Conservation (phyloP, 2,888 invertebrate species). For the Sialis fuliginosa region DNA sequence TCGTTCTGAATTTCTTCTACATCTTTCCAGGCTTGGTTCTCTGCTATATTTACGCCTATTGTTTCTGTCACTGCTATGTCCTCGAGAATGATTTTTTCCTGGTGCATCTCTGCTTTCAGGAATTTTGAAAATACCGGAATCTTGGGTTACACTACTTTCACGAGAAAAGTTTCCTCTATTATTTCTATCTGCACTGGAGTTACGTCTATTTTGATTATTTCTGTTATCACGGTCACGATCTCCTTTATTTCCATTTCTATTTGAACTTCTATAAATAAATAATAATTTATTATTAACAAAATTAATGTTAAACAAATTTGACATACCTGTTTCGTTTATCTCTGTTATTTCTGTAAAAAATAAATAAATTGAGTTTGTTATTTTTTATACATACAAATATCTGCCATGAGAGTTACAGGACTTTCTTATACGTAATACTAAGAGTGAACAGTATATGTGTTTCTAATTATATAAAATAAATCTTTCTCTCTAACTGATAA, state of each 20-base stretch:
- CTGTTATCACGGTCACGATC: constrained; percentile 15
- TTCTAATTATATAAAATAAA: no score
- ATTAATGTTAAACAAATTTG: background rate
- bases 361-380: background rate
- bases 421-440: no score
- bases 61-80: background rate
- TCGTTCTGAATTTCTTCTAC: constrained; percentile 18
- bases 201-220: constrained; percentile 7
- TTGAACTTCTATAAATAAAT: constrained; percentile 14
- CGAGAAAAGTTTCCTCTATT: no score
- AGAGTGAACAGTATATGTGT: no score
- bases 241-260: constrained; percentile 15
- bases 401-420: no score
- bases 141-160: no score
- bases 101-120: constrained; percentile 8
- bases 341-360: constrained; percentile 6
- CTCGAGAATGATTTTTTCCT: constrained; percentile 14
- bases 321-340: background rate
- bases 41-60: constrained; percentile 17
- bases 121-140: background rate
- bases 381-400: no score
- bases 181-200: background rate
- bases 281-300: background rate
- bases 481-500: no score
- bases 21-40: constrained; percentile 28